These are phyloP conservation scores for Polia nebulosa DNA, from an alignment of 2,888 invertebrate genomes.

Conservation along the genomic window DNA sequence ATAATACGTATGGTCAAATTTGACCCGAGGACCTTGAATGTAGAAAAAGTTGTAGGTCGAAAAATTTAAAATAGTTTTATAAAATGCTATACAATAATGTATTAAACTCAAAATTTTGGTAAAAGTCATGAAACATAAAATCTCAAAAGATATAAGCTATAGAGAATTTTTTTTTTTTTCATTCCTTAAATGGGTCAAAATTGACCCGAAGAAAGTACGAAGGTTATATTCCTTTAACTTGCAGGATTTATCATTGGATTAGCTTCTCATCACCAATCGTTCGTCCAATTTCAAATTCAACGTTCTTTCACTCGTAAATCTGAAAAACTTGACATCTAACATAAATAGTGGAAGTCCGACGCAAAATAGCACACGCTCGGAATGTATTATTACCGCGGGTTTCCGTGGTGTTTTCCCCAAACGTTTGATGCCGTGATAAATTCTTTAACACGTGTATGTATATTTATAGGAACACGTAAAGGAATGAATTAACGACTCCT, in stretches of 20 bases:
- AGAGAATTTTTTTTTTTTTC: too few relatives aligned
- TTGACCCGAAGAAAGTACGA: too few relatives aligned
- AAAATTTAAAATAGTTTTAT: too few relatives aligned
- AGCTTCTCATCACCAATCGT: not conserved
- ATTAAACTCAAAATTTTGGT: too few relatives aligned
- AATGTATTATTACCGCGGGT: constrained; percentile 44
- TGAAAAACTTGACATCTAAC: constrained; percentile 25
- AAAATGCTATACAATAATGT: too few relatives aligned
- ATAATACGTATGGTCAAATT: too few relatives aligned
- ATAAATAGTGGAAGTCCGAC: constrained; percentile 42
- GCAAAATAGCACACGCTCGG: constrained; percentile 43
- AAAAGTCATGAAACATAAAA: too few relatives aligned
- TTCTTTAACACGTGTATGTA: constrained; percentile 24
- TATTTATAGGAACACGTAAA: constrained; percentile 6
- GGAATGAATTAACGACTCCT: constrained; percentile 19
- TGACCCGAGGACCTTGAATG: too few relatives aligned
- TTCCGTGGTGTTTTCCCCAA: constrained; percentile 49
- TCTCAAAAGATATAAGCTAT: too few relatives aligned
- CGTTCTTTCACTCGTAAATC: constrained; percentile 3
- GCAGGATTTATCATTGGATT: not conserved
- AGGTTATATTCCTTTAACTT: too few relatives aligned
- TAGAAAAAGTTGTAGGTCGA: too few relatives aligned
- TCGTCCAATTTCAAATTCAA: not conserved
- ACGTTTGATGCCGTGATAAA: constrained; percentile 45
- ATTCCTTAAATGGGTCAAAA: too few relatives aligned